Conservation (phyloP, 2,113 vertebrate species). For the Himantopus leucocephalus region DNA sequence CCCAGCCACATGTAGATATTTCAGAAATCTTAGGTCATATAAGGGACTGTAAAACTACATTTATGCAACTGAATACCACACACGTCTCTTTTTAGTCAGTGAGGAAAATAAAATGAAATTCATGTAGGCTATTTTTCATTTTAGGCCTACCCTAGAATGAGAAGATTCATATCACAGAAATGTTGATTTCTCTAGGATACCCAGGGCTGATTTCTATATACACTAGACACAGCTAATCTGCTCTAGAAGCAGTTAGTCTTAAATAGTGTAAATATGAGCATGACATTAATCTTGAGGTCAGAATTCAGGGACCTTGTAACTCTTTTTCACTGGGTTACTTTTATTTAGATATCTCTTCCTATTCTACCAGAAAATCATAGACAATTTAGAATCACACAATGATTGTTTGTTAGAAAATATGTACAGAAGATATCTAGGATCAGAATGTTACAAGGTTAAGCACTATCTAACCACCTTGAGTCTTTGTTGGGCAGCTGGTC, state of each 20-base stretch:
- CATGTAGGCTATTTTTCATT: background rate
- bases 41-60: background rate
- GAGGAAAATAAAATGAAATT: background rate
- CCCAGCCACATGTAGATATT: background rate
- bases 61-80: background rate
- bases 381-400: background rate
- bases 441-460: background rate
- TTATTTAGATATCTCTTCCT: background rate
- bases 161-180: background rate
- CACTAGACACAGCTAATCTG: background rate
- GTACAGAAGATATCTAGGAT: background rate
- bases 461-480: background rate
- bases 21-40: background rate
- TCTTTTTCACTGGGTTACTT: background rate
- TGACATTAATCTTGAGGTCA: background rate
- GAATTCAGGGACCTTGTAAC: background rate
- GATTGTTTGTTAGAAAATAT: fast-evolving
- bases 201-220: background rate
- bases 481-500: background rate
- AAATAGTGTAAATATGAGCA: background rate
- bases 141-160: background rate
- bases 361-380: background rate
- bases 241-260: background rate
- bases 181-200: background rate
- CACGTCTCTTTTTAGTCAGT: background rate